Conservation (phyloP, 2,797 vertebrate species). For the Danio kyathit region DNA sequence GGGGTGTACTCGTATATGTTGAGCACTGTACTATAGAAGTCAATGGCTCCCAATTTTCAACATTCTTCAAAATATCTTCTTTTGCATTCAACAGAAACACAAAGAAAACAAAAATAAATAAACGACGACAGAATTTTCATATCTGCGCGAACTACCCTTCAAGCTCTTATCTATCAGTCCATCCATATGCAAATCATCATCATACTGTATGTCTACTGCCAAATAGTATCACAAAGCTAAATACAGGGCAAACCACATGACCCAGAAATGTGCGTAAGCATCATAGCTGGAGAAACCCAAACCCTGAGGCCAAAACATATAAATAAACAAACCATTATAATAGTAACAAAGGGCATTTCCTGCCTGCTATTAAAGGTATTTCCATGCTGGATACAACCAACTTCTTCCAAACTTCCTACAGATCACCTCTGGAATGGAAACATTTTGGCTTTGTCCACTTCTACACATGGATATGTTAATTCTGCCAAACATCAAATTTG, state of each 20-base stretch:
- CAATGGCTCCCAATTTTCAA: no score
- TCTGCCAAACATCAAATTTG: background rate
- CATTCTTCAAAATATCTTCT: no score
- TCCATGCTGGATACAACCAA: background rate
- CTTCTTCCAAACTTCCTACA: background rate
- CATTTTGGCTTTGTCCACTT: background rate
- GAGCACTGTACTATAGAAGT: no score
- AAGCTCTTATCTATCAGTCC: background rate
- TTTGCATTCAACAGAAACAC: no score
- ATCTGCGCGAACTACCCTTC: no score
- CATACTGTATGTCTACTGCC: background rate
- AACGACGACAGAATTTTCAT: no score
- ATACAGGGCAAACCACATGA: background rate
- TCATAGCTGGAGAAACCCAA: background rate
- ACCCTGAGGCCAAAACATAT: constrained; percentile 5
- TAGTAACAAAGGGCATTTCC: constrained; percentile 22
- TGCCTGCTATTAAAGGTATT: background rate
- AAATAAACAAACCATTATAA: constrained; percentile 27
- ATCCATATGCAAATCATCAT: constrained; percentile 12
- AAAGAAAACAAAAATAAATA: no score
- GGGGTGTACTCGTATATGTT: no score
- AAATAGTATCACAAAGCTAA: background rate
- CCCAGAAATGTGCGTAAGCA: background rate
- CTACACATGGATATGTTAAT: constrained; percentile 4
- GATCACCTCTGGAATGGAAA: background rate